phyloP scores from a whole-genome alignment of 2,113 vertebrate genomes.

The Myodes glareolus region DNA sequence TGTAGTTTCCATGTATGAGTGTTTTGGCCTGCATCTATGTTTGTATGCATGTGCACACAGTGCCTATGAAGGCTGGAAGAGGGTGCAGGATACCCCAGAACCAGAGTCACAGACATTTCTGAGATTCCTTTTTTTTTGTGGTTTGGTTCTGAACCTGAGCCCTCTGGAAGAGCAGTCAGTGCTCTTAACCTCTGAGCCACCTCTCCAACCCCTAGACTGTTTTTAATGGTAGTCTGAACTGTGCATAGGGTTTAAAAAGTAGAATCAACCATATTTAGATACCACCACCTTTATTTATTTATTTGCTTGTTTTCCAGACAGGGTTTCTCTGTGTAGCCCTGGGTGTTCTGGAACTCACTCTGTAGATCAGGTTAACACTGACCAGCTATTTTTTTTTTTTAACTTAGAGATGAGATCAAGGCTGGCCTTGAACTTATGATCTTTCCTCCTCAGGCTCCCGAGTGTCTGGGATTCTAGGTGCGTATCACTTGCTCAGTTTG shows the following conservation, averaged over 20 bases:
- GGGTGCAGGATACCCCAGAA: background rate
- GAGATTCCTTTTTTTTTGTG: background rate
- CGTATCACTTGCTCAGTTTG: background rate
- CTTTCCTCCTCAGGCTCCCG: background rate
- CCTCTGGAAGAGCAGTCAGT: background rate
- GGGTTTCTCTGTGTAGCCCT: background rate
- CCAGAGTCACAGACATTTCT: background rate
- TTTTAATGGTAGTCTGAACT: slow-evolving; percentile 18
- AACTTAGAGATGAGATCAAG: background rate
- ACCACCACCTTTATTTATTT: background rate
- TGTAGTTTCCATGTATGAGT: background rate
- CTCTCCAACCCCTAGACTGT: background rate
- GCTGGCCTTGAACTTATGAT: background rate
- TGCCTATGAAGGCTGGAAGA: background rate
- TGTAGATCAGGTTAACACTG: background rate
- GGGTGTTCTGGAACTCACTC: background rate
- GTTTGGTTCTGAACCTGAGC: background rate
- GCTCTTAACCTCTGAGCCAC: background rate
- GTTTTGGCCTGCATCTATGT: background rate
- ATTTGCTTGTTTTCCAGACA: background rate
- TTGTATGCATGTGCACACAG: background rate
- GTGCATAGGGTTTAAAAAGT: background rate
- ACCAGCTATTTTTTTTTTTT: background rate
- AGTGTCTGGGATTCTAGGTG: background rate
- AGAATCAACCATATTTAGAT: background rate